Percentiles rank a stretch among this genome's conserved stretches.
phyloP scores from a whole-genome alignment of 2,113 vertebrate species.

The Xenus cinereus region DNA sequence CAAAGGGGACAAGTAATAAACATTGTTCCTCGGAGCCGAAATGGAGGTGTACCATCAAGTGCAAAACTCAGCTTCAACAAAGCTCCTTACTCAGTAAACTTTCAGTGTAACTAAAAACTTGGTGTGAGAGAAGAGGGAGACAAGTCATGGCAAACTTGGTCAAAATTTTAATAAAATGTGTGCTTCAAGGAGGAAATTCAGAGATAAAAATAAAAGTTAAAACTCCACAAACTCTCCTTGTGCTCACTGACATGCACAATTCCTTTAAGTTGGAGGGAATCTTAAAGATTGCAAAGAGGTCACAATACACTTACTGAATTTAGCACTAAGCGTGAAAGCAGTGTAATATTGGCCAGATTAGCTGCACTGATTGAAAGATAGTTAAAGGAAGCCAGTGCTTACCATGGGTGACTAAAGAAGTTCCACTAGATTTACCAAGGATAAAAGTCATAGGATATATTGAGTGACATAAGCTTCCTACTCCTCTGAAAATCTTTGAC shows the following conservation, averaged over 20 bases:
- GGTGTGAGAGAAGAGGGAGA: background rate
- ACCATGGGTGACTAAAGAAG: background rate
- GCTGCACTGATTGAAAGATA: background rate
- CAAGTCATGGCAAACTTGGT: background rate
- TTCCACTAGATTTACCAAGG: background rate
- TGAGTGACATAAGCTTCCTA: background rate
- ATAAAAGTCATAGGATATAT: background rate
- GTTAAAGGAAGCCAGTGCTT: background rate
- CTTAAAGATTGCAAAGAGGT: background rate
- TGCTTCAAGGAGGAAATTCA: background rate
- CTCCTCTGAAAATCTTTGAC: background rate
- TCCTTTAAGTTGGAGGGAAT: background rate
- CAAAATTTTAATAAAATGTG: background rate
- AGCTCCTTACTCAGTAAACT: background rate
- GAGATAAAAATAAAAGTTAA: background rate
- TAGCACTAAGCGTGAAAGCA: background rate
- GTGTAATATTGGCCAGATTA: background rate
- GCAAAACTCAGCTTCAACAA: background rate
- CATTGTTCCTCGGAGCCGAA: background rate
- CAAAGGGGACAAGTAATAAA: background rate
- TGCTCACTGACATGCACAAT: background rate
- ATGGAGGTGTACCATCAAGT: background rate
- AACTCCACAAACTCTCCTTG: background rate
- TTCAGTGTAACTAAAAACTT: background rate
- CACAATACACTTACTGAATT: background rate